Base-by-base conservation (phyloP, 1,140 invertebrate genomes). In the Drosophila parvula region DNA sequence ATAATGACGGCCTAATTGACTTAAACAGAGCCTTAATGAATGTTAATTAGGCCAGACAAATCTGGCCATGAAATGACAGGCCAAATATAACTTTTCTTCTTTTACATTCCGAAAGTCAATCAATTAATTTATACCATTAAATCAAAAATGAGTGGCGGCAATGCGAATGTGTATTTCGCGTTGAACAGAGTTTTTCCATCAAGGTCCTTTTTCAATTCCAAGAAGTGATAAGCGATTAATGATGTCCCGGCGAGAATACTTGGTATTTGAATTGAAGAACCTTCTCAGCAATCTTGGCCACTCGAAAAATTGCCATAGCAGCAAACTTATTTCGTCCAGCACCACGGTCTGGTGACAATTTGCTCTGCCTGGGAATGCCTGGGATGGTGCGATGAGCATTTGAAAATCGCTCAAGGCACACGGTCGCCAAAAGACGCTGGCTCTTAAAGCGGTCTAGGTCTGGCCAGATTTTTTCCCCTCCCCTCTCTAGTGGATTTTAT, bases 331-430 rank as follows among this genome's bases (percentile, higher is more conserved):
- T 75, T 59, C 48, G 61, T 6, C 27, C 61, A 47, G 45, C 64
- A 56, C 41, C 41, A 38, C 34, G 51, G 60, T 63, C 58, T 56
- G 70, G 38, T 58, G 59, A 79, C 70, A 70, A 83, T 70, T 83
- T 73, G 44, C 51, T 65, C 53, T 48, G 56, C 27, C 60, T 70
- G 69, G 43, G 50, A 53, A 64, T 77, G 76, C n/a, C n/a, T n/a
- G n/a, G n/a, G n/a, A 43, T 77, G 73, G 40, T 74, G 74, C 62
- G 62, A 84, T 74, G 63, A 60, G 79, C 83, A 83, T 79, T 82
- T 78, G 77, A 78, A 77, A 80, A 64, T 22, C 57, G 68, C 84
- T 74, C 68, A 41, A 80, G 64, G 75, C 69, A 48, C 64, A 62
- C 38, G 43, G 22, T 16, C 22, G 38, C 30, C 51, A 45, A 53